Percentiles rank a stretch among this genome's conserved stretches.
These are phyloP conservation scores for Erpornis zantholeuca DNA, from an alignment of 2,113 vertebrate species.

Conservation along the genomic window DNA sequence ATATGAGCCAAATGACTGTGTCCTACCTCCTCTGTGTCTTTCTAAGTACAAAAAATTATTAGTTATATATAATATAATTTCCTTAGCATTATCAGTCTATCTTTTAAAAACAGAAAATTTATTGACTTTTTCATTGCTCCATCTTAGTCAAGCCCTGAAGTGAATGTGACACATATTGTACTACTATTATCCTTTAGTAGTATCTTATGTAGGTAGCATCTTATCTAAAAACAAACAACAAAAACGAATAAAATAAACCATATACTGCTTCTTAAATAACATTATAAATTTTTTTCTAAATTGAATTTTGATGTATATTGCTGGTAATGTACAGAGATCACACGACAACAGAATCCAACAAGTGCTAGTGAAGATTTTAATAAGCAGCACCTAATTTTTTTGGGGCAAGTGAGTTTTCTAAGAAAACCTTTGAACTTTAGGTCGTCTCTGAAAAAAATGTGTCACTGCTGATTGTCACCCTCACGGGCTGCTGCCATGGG, in stretches of 20 bases:
- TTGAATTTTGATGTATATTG: not conserved
- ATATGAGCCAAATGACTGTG: constrained; percentile 40
- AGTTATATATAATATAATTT: constrained; percentile 33
- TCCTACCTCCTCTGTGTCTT: constrained; percentile 37
- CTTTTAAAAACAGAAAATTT: constrained; percentile 38
- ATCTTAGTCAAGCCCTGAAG: not conserved
- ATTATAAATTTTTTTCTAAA: not conserved
- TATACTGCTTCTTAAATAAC: not conserved
- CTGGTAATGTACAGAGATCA: not conserved
- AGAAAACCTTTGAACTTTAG: not conserved
- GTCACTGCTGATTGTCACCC: not conserved
- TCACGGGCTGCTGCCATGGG: not conserved
- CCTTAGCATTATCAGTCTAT: constrained; percentile 19
- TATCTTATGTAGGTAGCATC: not conserved
- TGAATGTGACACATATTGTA: not conserved
- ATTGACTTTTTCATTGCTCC: constrained; percentile 16
- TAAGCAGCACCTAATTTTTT: not conserved
- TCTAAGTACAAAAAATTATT: constrained; percentile 39
- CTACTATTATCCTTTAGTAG: not conserved
- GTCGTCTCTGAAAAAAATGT: not conserved
- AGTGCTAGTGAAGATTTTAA: not conserved
- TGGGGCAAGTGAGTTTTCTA: not conserved
- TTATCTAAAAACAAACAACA: not conserved
- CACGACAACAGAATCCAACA: not conserved
- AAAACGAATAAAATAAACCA: not conserved